Percentiles rank a stretch among this genome's conserved stretches.
These are phyloP conservation scores for Echeneis naucrates DNA, from an alignment of 2,797 vertebrate genomes.

Conservation along the genomic window DNA sequence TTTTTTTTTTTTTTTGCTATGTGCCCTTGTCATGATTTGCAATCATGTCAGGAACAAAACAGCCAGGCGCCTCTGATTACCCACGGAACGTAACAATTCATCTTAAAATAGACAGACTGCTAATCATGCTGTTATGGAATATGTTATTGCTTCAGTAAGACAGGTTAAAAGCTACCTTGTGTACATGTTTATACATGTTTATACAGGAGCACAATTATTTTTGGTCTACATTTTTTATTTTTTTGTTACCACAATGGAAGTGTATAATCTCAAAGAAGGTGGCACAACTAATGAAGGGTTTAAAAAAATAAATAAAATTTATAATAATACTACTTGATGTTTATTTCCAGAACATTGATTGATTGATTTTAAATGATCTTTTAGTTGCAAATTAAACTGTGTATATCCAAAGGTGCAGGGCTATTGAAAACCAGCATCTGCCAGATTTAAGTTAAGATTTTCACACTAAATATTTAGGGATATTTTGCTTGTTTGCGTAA, in stretches of 20 bases:
- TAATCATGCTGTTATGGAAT: background rate
- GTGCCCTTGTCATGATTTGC: constrained; percentile 36
- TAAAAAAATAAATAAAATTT: too few relatives aligned
- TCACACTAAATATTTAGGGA: too few relatives aligned
- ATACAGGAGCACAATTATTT: background rate
- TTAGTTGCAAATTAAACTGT: background rate
- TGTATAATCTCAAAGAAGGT: background rate
- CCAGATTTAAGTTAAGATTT: background rate
- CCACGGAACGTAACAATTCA: constrained; percentile 30
- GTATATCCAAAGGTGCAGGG: background rate
- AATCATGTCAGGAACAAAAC: constrained; percentile 59
- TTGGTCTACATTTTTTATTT: background rate
- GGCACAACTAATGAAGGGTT: background rate
- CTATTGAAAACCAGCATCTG: background rate
- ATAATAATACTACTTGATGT: background rate
- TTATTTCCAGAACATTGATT: background rate
- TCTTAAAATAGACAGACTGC: constrained; percentile 49
- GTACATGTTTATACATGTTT: background rate
- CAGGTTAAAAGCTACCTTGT: constrained; percentile 5
- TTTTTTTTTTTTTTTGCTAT: constrained; percentile 35
- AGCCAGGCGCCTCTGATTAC: constrained; percentile 58
- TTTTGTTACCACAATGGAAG: background rate
- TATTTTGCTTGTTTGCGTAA: background rate
- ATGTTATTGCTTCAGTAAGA: constrained; percentile 17
- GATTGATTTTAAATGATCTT: too few relatives aligned